These are phyloP conservation scores for Xenopus borealis DNA, from an alignment of 2,113 vertebrate genomes.

Conservation along the genomic window DNA sequence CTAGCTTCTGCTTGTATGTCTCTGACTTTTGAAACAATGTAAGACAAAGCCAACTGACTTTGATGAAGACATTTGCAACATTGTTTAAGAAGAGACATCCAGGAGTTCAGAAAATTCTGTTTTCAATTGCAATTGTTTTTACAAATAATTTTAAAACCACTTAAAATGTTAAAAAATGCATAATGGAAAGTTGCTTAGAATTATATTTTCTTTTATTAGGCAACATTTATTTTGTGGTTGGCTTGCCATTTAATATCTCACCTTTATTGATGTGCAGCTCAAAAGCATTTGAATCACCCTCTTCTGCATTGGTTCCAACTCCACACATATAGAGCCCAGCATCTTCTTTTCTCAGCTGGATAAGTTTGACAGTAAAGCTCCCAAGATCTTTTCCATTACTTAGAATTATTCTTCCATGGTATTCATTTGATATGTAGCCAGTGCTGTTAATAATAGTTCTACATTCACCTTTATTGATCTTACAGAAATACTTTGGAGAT, in stretches of 20 bases:
- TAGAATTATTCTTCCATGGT: slow-evolving; percentile 54
- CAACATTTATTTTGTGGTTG: too few relatives aligned
- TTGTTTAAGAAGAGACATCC: too few relatives aligned
- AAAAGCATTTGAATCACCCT: slow-evolving; percentile 12
- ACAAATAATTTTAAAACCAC: too few relatives aligned
- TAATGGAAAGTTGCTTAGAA: too few relatives aligned
- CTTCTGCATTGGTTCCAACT: rapidly evolving
- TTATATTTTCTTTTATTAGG: too few relatives aligned
- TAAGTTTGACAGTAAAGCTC: slow-evolving; percentile 51
- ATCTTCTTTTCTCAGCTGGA: slow-evolving; percentile 56
- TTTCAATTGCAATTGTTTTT: too few relatives aligned
- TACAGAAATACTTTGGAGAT: slow-evolving; percentile 53
- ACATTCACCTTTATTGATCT: slow-evolving; percentile 29
- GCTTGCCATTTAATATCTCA: slow-evolving; percentile 42
- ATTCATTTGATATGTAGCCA: rapidly evolving
- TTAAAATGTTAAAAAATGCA: too few relatives aligned
- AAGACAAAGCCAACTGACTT: too few relatives aligned
- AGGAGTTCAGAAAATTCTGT: too few relatives aligned
- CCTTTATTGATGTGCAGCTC: slow-evolving; percentile 64
- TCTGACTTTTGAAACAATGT: too few relatives aligned
- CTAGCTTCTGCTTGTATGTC: too few relatives aligned
- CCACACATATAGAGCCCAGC: slow-evolving; percentile 59
- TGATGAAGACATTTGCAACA: too few relatives aligned
- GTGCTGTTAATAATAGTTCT: slow-evolving; percentile 22
- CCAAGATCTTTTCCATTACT: rapidly evolving